These are phyloP conservation scores for Intellagama lesueurii DNA, from an alignment of 2,797 vertebrate genomes.

Conservation along the genomic window DNA sequence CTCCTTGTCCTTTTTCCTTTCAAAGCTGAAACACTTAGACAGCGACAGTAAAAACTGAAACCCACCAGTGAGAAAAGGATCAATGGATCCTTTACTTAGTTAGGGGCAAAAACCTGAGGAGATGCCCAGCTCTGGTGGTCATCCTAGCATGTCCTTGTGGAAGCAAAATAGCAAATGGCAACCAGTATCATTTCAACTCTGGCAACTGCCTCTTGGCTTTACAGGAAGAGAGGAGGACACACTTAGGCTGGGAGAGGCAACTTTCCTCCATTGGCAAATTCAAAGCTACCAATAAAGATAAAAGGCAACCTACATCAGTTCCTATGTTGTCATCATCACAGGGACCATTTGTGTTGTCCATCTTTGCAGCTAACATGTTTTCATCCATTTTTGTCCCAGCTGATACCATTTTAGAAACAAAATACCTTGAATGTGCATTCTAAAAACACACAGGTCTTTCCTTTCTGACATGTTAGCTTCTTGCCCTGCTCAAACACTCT, in stretches of 20 bases:
- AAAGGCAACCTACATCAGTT: not conserved
- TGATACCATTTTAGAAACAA: not conserved
- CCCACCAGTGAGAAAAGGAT: not conserved
- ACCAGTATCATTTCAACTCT: not conserved
- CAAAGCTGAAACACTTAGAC: not conserved
- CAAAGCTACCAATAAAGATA: not conserved
- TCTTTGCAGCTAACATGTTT: not conserved
- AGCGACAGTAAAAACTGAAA: not conserved
- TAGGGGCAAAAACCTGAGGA: not conserved
- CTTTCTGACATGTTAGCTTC: not conserved
- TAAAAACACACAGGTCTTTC: not conserved
- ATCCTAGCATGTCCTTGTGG: not conserved
- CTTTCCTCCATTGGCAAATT: not conserved
- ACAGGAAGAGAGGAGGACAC: not conserved
- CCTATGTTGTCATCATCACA: not conserved
- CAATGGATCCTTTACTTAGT: too few relatives aligned
- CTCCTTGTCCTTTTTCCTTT: not conserved
- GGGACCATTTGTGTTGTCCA: too few relatives aligned
- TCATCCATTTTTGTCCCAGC: not conserved
- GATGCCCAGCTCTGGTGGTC: not conserved
- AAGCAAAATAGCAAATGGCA: not conserved
- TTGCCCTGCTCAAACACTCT: not conserved
- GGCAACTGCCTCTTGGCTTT: not conserved
- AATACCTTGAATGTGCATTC: not conserved
- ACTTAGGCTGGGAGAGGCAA: not conserved